Percentiles rank a stretch among this genome's conserved stretches.
Evolutionary conservation across 37 sponge, comb jelly and placozoan species (phyloP).

Genomic region (Haliclona indistincta): DNA sequence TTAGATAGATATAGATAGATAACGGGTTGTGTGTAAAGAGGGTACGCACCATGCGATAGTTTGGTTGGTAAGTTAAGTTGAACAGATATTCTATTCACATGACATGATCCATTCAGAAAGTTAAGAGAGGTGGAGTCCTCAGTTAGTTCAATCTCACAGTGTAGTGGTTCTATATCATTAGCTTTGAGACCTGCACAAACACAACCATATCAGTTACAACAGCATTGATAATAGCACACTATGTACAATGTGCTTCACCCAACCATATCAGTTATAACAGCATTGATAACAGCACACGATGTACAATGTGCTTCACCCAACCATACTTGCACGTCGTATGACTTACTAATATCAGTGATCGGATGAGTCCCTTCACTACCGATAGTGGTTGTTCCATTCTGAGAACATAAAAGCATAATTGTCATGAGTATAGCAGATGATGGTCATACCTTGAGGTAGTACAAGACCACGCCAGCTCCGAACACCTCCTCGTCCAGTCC

Average conservation of each 20-base stretch:
- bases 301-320: neutral
- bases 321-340: neutral
- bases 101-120: constrained; percentile 54
- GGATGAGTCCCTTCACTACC: neutral
- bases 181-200: constrained; percentile 34
- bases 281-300: neutral
- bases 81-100: constrained; percentile 27
- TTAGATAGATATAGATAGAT: neutral
- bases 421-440: neutral
- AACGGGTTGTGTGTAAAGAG: neutral
- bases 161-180: constrained; percentile 19
- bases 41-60: constrained; percentile 46
- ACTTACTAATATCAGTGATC: constrained; percentile 1
- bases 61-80: neutral
- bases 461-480: constrained; percentile 81
- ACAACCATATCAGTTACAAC: constrained; percentile 1
- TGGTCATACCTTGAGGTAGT: constrained; percentile 64
- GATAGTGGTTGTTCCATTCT: constrained; percentile 6
- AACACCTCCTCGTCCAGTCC: constrained; percentile 74
- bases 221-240: no score
- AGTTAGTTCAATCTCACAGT: constrained; percentile 40
- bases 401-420: neutral
- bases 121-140: constrained; percentile 33
- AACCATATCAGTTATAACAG: neutral
- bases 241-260: neutral